These are phyloP conservation scores for Sphaerodactylus townsendi DNA, from an alignment of 2,113 vertebrate species.

Conservation along the genomic window DNA sequence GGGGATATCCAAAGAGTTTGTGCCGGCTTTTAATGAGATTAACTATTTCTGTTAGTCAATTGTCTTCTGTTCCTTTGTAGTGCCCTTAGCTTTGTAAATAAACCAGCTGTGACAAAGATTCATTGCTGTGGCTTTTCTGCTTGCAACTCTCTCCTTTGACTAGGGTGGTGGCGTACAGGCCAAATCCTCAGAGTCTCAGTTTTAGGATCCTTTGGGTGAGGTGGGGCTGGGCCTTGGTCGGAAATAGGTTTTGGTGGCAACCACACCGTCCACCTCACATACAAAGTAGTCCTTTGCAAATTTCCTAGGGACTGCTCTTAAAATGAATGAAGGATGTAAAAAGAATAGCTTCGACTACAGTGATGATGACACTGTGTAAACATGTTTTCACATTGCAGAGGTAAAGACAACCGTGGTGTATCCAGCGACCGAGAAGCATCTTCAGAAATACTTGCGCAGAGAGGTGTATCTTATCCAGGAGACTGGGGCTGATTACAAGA, in stretches of 20 bases:
- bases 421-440: constrained; percentile 92
- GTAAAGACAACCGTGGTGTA: constrained; percentile 91
- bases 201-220: not conserved
- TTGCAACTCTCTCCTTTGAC: not conserved
- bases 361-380: not conserved
- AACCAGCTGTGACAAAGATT: not conserved
- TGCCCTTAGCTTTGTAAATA: not conserved
- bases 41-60: not conserved
- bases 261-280: not conserved
- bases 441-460: constrained; percentile 88
- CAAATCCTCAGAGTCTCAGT: not conserved
- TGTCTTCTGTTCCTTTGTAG: not conserved
- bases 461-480: constrained; percentile 86
- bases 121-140: not conserved
- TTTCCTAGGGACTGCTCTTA: accelerated
- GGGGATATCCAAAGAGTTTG: not conserved
- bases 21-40: not conserved
- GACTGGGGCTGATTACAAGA: constrained; percentile 81
- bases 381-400: constrained; percentile 71
- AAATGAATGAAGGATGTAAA: not conserved
- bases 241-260: not conserved
- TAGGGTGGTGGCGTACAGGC: not conserved
- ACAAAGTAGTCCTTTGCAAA: accelerated
- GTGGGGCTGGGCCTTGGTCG: not conserved
- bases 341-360: accelerated